These are phyloP conservation scores for Okamejei kenojei DNA, from an alignment of 2,797 vertebrate genomes.

Conservation along the genomic window DNA sequence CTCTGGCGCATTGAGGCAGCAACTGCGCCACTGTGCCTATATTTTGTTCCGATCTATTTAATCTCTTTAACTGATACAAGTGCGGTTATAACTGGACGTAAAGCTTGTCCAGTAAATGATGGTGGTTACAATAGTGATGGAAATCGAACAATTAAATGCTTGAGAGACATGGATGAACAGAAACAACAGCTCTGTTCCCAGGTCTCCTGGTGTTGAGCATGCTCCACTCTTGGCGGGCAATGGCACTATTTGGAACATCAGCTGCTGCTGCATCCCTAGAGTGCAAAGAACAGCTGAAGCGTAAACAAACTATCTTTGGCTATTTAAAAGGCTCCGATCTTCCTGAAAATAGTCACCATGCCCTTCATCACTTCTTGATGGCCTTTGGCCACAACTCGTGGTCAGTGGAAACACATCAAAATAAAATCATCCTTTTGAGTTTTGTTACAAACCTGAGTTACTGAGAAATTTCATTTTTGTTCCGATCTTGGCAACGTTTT, in stretches of 20 bases:
- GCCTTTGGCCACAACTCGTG: background rate
- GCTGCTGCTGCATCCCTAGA: background rate
- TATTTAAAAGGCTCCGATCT: background rate
- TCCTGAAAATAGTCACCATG: background rate
- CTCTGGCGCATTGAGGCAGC: too few relatives aligned
- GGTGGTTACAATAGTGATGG: background rate
- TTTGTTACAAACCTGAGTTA: background rate
- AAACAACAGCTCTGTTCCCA: constrained; percentile 2
- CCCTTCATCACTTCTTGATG: background rate
- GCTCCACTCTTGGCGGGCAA: background rate
- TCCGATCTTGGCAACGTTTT: background rate
- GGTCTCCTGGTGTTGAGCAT: background rate
- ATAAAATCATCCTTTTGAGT: background rate
- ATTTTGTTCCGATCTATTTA: constrained; percentile 1
- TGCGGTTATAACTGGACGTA: background rate
- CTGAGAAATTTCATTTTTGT: background rate
- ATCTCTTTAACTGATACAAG: background rate
- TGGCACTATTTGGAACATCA: background rate
- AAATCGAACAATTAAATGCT: background rate
- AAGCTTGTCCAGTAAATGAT: background rate
- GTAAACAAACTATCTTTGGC: background rate
- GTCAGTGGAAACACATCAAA: too few relatives aligned
- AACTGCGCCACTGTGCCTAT: too few relatives aligned
- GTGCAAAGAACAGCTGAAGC: background rate
- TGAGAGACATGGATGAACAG: background rate